phyloP scores from a whole-genome alignment of 2,888 invertebrate genomes.

The Hipparchia semele region DNA sequence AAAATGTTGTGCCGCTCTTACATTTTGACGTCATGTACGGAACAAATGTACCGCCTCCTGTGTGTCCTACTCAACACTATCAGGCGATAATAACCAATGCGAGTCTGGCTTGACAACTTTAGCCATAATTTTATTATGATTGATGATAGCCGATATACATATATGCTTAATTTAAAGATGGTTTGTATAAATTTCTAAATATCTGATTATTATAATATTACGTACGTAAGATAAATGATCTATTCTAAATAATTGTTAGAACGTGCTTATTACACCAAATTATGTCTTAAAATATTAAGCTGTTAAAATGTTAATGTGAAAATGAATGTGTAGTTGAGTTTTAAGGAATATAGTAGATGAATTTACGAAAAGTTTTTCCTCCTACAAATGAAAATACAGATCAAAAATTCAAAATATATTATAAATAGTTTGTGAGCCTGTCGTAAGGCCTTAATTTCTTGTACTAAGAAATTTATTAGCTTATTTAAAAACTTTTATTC shows the following conservation, averaged over 20 bases:
- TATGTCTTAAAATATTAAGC: neutral
- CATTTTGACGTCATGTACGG: too few species aligned
- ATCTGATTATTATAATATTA: neutral
- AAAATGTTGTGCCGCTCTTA: too few species aligned
- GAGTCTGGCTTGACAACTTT: neutral
- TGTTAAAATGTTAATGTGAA: neutral
- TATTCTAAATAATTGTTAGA: neutral
- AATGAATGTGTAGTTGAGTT: neutral
- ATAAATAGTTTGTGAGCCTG: too few species aligned
- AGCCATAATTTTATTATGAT: neutral
- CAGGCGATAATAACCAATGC: too few species aligned
- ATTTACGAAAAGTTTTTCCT: neutral
- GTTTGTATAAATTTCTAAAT: neutral
- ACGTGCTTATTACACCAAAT: neutral
- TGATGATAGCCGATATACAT: neutral
- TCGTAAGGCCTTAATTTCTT: too few species aligned
- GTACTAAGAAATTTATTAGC: too few species aligned
- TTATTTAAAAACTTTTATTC: neutral
- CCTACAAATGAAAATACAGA: neutral
- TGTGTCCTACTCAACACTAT: too few species aligned
- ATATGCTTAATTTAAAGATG: too few species aligned
- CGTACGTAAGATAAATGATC: neutral
- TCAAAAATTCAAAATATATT: too few species aligned
- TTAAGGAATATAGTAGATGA: neutral
- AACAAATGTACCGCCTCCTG: too few species aligned